These are phyloP conservation scores for Forbesichthys papilliferus DNA, from an alignment of 2,113 vertebrate species.

Conservation along the genomic window DNA sequence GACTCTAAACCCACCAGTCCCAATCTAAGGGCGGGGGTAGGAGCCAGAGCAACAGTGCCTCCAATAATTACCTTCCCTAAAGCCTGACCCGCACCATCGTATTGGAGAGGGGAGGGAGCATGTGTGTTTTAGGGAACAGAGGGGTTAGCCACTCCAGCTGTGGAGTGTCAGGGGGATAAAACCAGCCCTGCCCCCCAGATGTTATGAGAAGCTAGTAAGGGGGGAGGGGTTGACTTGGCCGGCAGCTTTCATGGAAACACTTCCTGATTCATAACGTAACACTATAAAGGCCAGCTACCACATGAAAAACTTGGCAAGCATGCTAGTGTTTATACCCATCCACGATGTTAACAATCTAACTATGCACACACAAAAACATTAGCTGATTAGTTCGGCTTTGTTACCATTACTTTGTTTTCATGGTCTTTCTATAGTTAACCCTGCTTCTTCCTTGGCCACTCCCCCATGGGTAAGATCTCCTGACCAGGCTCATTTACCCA, in stretches of 20 bases:
- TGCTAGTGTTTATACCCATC: too few species aligned
- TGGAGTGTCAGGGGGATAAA: neutral
- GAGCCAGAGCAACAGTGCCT: slow-evolving; percentile 26
- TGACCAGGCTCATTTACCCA: slow-evolving; percentile 45
- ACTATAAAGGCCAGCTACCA: too few species aligned
- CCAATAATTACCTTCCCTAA: slow-evolving; percentile 49
- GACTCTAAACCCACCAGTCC: slow-evolving; percentile 56
- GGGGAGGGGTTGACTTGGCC: slow-evolving; percentile 10
- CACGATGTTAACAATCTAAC: too few species aligned
- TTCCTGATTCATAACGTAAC: slow-evolving; percentile 53
- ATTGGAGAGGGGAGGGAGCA: neutral
- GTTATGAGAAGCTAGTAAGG: too few species aligned
- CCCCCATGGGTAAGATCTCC: slow-evolving; percentile 52
- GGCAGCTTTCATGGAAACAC: slow-evolving; percentile 59
- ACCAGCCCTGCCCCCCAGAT: slow-evolving; percentile 23
- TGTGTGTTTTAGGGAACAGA: neutral
- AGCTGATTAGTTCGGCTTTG: too few species aligned
- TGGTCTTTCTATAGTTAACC: slow-evolving; percentile 21
- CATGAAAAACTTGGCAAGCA: too few species aligned
- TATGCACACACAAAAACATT: too few species aligned
- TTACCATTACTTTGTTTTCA: too few species aligned
- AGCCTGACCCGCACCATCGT: slow-evolving; percentile 41
- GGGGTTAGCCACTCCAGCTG: slow-evolving; percentile 37
- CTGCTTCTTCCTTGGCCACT: slow-evolving; percentile 34
- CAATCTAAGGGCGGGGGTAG: slow-evolving; percentile 50